Conservation (phyloP, 2,797 vertebrate genomes). For the Thaleichthys pacificus region DNA sequence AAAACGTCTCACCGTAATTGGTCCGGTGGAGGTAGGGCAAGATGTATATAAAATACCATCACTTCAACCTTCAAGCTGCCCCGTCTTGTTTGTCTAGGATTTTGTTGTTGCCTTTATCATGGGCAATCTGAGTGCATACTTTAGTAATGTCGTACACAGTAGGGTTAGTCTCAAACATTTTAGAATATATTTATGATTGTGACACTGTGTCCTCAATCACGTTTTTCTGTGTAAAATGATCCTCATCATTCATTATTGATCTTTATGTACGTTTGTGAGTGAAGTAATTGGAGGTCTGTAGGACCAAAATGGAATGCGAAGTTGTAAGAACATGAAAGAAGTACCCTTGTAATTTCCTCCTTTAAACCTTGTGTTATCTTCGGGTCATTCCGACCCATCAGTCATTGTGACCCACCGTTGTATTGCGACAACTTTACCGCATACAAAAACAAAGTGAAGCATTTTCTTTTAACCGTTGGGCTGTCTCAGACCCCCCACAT, state of each 20-base stretch:
- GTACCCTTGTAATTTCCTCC: not conserved
- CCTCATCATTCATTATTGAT: not conserved
- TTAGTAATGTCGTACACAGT: too few relatives aligned
- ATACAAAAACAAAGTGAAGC: too few relatives aligned
- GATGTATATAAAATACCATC: not conserved
- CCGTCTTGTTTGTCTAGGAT: not conserved
- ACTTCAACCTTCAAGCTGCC: slow-evolving; percentile 16
- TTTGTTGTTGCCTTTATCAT: not conserved
- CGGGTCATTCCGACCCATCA: too few relatives aligned
- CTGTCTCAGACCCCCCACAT: too few relatives aligned
- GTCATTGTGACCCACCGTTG: too few relatives aligned
- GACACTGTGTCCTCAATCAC: not conserved
- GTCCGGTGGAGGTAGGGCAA: not conserved
- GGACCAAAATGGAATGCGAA: not conserved
- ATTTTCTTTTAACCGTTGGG: too few relatives aligned
- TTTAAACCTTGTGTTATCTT: too few relatives aligned
- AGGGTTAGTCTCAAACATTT: too few relatives aligned
- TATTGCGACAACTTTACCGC: too few relatives aligned
- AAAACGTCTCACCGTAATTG: slow-evolving; percentile 15
- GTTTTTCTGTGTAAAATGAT: not conserved
- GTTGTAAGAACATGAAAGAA: slow-evolving; percentile 6
- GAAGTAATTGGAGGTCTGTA: not conserved
- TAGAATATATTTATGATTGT: not conserved
- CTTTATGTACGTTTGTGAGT: not conserved
- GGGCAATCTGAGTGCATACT: too few relatives aligned